Conservation (phyloP, 1,140 invertebrate genomes). For the Aplysia californica region DNA sequence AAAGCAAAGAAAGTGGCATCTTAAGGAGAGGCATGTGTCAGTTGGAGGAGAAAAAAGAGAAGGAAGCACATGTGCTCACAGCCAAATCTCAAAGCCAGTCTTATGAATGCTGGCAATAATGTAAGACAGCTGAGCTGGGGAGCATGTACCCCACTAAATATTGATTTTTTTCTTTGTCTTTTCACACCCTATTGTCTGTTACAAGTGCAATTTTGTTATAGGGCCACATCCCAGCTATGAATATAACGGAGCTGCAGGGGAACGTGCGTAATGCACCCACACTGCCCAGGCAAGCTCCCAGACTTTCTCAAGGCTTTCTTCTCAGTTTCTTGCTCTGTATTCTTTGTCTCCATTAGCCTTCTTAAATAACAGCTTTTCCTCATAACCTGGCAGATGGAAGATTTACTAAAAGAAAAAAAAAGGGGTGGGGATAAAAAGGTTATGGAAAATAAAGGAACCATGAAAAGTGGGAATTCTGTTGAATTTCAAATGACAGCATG, state of each 20-base stretch:
- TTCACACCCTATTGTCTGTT: constrained; percentile 50
- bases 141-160: constrained; percentile 42
- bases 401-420: not conserved
- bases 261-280: constrained; percentile 8
- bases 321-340: not conserved
- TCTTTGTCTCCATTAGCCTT: constrained; percentile 9
- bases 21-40: constrained; percentile 21
- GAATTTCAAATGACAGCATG: too few relatives aligned
- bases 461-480: too few relatives aligned
- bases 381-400: constrained; percentile 18
- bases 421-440: too few relatives aligned
- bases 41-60: too few relatives aligned
- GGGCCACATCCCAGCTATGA: constrained; percentile 45
- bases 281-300: not conserved
- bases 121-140: constrained; percentile 51
- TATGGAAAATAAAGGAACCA: too few relatives aligned
- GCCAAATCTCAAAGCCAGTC: constrained; percentile 31
- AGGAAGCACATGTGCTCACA: constrained; percentile 39
- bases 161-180: constrained; percentile 61
- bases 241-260: constrained; percentile 31
- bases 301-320: constrained; percentile 8
- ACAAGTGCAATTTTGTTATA: constrained; percentile 55
- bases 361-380: constrained; percentile 11
- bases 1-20: constrained; percentile 23
- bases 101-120: constrained; percentile 44